Evolutionary conservation across 23 tunicate genomes (phyloP).

Genomic region (Halocynthia roretzi): DNA sequence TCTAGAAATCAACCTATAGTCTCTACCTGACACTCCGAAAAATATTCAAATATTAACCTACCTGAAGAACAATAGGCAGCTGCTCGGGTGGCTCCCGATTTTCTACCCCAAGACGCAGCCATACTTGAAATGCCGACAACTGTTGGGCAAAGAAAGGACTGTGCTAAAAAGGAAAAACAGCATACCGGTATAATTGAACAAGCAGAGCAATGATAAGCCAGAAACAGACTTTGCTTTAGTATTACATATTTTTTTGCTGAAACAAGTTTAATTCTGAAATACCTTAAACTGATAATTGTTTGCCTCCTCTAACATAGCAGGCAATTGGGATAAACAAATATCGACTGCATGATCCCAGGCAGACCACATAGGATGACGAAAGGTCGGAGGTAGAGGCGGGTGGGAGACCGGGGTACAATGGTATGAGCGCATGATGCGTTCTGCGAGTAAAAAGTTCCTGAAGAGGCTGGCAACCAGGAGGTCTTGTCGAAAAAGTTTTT

Average conservation of each 20-base stretch:
- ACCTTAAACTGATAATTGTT: slow-evolving; percentile 58
- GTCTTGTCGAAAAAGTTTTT: slow-evolving; percentile 89
- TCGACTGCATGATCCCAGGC: slow-evolving; percentile 96
- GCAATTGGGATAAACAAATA: slow-evolving; percentile 73
- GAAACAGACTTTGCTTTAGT: neutral
- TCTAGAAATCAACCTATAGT: too few relatives aligned
- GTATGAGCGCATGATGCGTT: slow-evolving; percentile 95
- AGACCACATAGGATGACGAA: slow-evolving; percentile 94
- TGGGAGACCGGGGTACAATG: slow-evolving; percentile 83
- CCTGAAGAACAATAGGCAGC: slow-evolving; percentile 89
- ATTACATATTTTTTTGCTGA: neutral
- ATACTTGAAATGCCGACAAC: slow-evolving; percentile 81
- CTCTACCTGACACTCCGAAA: too few relatives aligned
- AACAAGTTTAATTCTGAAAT: neutral
- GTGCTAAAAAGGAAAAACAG: slow-evolving; percentile 33
- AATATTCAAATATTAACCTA: neutral
- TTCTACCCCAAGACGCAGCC: slow-evolving; percentile 72
- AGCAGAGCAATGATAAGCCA: neutral
- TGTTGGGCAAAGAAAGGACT: slow-evolving; percentile 87
- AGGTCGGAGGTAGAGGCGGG: slow-evolving; percentile 81
- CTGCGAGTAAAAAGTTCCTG: slow-evolving; percentile 92
- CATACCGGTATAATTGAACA: neutral
- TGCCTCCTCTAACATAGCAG: slow-evolving; percentile 53
- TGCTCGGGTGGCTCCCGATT: slow-evolving; percentile 80
- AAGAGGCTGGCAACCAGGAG: slow-evolving; percentile 84